Evolutionary conservation across 1,140 invertebrate species (phyloP), one percentile per base, ranked within the genome.

Genomic region (Goniozus legneri): DNA sequence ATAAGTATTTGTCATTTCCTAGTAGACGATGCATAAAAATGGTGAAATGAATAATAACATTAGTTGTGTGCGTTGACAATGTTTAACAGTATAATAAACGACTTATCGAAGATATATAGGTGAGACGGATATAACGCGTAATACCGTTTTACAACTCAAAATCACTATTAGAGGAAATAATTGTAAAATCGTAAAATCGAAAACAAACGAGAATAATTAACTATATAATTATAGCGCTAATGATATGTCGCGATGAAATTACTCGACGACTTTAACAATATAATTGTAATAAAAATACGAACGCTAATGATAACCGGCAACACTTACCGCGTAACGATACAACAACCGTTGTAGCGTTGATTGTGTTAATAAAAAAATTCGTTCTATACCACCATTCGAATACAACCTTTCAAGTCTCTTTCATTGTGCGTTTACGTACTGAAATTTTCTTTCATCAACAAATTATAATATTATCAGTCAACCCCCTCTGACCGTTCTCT

Each of bases 321-420:
- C n/a, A n/a, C n/a, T n/a, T n/a, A n/a, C n/a, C n/a, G n/a, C n/a
- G n/a, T n/a, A n/a, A n/a, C n/a, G n/a, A n/a, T n/a, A n/a, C n/a
- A n/a, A 50, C 48, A 51, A 50, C 53, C 47, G 55, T 47, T 44
- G 38, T 40, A 56, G 32, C 35, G 40, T 22, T 38, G 52, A 50
- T 53, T 54, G 46, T 39, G 36, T 18, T 39, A 40, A 41, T 35
- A 49, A 44, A n/a, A 14, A 32, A 36, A 37, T 31, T 8, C 16
- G 8, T 45, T 30, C 13, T 27, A 6, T 8, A 8, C 12, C 20
- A 40, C 34, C 13, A 43, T 56, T 67, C 56, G 55, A 54, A 69
- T 69, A 67, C 58, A 63, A 64, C 52, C 52, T 60, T 64, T 52
- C 44, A 20, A 24, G n/a, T 15, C 3, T 6, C 12, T 33, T 8